Evolutionary conservation across 2,888 invertebrate species (phyloP).

Genomic region (Pharmacophagus antenor): DNA sequence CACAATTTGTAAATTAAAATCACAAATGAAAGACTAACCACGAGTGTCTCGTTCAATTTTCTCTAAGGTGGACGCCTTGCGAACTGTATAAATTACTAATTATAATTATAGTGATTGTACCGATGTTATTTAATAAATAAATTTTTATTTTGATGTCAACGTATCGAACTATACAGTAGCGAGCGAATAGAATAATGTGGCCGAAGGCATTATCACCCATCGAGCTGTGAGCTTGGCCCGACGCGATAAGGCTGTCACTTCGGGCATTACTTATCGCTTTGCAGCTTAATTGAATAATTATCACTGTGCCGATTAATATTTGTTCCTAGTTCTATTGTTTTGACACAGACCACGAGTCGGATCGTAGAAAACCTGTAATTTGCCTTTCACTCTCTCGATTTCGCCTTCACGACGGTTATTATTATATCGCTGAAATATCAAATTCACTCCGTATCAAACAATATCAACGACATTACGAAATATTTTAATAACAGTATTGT

Average conservation of each 20-base stretch:
- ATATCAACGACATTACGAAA: not conserved
- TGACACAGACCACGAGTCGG: not conserved
- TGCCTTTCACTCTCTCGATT: constrained; percentile 1
- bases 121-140: too few relatives aligned
- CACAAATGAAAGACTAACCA: too few relatives aligned
- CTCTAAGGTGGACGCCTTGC: too few relatives aligned
- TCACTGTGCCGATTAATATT: constrained; percentile 19
- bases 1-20: too few relatives aligned
- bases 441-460: not conserved
- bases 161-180: not conserved
- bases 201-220: constrained; percentile 19
- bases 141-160: not conserved
- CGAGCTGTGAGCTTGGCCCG: constrained; percentile 6
- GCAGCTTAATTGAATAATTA: constrained; percentile 23
- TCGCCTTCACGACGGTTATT: not conserved
- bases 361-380: constrained; percentile 4
- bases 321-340: constrained; percentile 11
- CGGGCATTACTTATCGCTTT: constrained; percentile 14
- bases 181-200: constrained; percentile 11
- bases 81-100: too few relatives aligned
- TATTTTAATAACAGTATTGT: not conserved
- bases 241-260: constrained; percentile 17
- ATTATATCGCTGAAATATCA: constrained; percentile 25
- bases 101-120: too few relatives aligned
- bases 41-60: too few relatives aligned